Base-by-base conservation (phyloP, 2,113 vertebrate species). In the Perca fluviatilis region DNA sequence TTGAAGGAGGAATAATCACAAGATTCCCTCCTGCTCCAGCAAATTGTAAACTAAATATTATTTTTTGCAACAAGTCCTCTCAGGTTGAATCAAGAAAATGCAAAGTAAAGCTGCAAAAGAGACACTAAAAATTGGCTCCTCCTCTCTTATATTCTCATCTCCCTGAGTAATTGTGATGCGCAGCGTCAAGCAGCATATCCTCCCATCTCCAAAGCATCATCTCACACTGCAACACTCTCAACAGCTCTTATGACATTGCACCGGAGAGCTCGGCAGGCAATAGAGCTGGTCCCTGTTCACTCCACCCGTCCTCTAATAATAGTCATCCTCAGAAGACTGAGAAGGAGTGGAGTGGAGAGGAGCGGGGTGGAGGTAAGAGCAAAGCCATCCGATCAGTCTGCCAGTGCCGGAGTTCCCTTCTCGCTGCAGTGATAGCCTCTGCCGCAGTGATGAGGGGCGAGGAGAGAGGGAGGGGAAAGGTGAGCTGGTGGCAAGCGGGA, bases 251-350 rank as follows among this genome's bases (percentile, higher is more conserved):
- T 82, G 79, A 84, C 79, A 80, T 74, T 84, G 81, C 85, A 79
- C 78, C 27, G 23, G 53, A 65, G 75, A 62, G 75, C 72, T 74
- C 36, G 9, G 74, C 74, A 30, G n/a, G 84, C 82, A 57, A 40
- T 18, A 23, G 67, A 79, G 57, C 62, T 12, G 13, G 47, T 63
- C 74, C 77, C 76, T 70, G 80, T 66, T 86, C 76, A 53, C 77
- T 79, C 81, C 76, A 77, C 68, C 84, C 47, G 25, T 80, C 62
- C 83, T 73, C 87, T 89, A 90, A 91, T 92, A 91, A 89, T 84
- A 87, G 77, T 81, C 64, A 11, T 88, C 87, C 86, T 85, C 83
- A 40, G 76, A 79, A 90, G 79, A 71, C 60, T 25, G 60, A 60
- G 68, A 78, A 67, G 80, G 51, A 43, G 66, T 3, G 60, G 85